These are phyloP conservation scores for Willisornis vidua DNA, from an alignment of 2,113 vertebrate species.

Conservation along the genomic window DNA sequence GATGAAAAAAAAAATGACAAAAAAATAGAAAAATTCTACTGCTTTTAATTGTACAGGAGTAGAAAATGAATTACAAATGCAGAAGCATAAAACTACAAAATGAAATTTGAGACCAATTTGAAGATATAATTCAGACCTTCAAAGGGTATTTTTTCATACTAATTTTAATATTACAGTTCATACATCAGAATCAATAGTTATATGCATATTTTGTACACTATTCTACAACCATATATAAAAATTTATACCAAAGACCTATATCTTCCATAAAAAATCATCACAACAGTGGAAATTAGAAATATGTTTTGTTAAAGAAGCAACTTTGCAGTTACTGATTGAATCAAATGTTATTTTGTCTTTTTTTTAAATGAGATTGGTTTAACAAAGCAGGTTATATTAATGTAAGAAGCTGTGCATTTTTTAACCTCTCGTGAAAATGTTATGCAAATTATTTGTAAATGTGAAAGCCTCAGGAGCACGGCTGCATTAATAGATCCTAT, in stretches of 20 bases:
- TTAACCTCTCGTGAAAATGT: constrained; percentile 71
- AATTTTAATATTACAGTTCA: background rate
- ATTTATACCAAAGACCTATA: background rate
- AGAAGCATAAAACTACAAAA: background rate
- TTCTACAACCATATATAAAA: background rate
- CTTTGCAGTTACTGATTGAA: constrained; percentile 5
- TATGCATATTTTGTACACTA: background rate
- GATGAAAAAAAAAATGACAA: background rate
- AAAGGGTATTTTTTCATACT: background rate
- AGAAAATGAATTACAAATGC: background rate
- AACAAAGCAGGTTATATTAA: constrained; percentile 68
- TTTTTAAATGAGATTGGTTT: constrained; percentile 20
- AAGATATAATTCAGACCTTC: background rate
- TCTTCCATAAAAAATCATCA: background rate
- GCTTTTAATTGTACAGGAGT: background rate
- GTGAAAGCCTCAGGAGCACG: constrained; percentile 68
- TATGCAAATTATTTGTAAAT: constrained; percentile 80
- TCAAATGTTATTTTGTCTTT: constrained; percentile 34
- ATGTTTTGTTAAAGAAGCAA: background rate
- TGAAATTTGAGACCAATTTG: background rate
- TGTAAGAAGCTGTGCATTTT: constrained; percentile 60
- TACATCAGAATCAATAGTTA: background rate
- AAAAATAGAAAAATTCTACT: background rate
- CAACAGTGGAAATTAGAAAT: background rate
- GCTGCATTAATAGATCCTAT: constrained; percentile 65